Base-by-base conservation (phyloP, 2,113 vertebrate genomes). In the western clawed frog (Xenopus tropicalis) region DNA sequence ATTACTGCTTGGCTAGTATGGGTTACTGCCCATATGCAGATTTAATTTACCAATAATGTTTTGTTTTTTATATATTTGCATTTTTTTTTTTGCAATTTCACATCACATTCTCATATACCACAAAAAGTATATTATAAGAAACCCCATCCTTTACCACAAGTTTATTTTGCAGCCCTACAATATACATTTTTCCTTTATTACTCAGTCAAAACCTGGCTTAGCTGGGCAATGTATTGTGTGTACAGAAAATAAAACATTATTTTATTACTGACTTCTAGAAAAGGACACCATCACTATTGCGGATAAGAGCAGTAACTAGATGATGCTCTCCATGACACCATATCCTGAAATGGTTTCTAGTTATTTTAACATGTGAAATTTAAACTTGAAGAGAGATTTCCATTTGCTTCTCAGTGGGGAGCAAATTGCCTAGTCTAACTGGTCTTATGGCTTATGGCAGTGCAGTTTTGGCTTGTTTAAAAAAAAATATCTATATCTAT, bases 351-450 rank as follows among this genome's bases (percentile, higher is more conserved):
- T 63, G 44, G 44, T 62, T 72, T 72, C 63, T 66, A 44, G 51
- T 72, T 66, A n/a, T 65, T 72, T 65, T 43, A 66, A 20, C 71
- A 72, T 72, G 48, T 72, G 71, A 72, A 72, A 72, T 72, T 66
- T 23, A 25, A 57, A 56, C 62, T 44, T 29, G n/a, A n/a, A n/a
- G n/a, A n/a, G n/a, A n/a, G n/a, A n/a, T n/a, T 72, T 57, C 51
- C 25, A 72, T 72, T 72, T 72, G 22, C 56, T 72, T 72, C 71
- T 72, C 62, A 66, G 57, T 72, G 29, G 71, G 71, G 57, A 72
- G 71, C 48, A 72, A 51, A 72, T 72, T 58, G 62, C 24, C 14
- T 29, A 14, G 19, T 58, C 62, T 72, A 66, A 66, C 71, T 66
- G 71, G 23, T 16, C 51, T 65, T 57, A 21, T 43, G 13, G 61